These are phyloP conservation scores for Nomada flava DNA, from an alignment of 2,888 invertebrate genomes.

Conservation along the genomic window DNA sequence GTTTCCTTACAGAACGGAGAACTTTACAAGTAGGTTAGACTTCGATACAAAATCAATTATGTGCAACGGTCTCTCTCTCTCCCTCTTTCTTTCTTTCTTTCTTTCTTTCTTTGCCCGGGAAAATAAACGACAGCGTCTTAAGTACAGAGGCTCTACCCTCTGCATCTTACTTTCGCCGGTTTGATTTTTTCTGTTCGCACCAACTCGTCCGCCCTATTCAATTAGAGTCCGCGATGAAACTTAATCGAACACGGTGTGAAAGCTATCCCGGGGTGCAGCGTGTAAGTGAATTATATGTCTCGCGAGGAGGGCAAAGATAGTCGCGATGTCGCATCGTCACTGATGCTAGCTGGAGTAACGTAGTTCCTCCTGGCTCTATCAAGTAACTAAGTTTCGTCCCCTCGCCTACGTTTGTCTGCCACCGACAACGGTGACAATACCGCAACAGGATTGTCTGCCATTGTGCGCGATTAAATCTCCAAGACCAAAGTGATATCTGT, in stretches of 20 bases:
- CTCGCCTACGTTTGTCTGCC: constrained; percentile 61
- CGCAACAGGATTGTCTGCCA: constrained; percentile 60
- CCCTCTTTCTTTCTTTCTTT: not conserved
- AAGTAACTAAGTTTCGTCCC: constrained; percentile 59
- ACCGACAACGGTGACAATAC: constrained; percentile 70
- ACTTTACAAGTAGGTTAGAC: constrained; percentile 19
- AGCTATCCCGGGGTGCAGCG: constrained; percentile 30
- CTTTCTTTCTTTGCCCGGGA: not conserved
- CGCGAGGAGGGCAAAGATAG: constrained; percentile 53
- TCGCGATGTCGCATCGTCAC: constrained; percentile 60
- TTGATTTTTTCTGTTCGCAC: not conserved
- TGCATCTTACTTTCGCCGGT: not conserved
- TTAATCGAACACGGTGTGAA: constrained; percentile 39
- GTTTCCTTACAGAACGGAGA: constrained; percentile 22
- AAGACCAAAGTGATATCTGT: constrained; percentile 46
- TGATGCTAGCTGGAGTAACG: constrained; percentile 37
- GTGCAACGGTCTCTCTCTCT: constrained; percentile 38
- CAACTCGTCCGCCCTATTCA: constrained; percentile 32
- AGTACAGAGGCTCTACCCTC: not conserved
- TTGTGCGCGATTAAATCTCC: constrained; percentile 70
- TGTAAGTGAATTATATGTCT: constrained; percentile 58
- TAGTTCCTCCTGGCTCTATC: constrained; percentile 57
- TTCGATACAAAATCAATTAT: constrained; percentile 52
- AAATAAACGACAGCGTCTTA: constrained; percentile 4
- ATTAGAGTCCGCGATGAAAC: constrained; percentile 45